These are phyloP conservation scores for Clupea harengus DNA, from an alignment of 2,113 vertebrate species.

Conservation along the genomic window DNA sequence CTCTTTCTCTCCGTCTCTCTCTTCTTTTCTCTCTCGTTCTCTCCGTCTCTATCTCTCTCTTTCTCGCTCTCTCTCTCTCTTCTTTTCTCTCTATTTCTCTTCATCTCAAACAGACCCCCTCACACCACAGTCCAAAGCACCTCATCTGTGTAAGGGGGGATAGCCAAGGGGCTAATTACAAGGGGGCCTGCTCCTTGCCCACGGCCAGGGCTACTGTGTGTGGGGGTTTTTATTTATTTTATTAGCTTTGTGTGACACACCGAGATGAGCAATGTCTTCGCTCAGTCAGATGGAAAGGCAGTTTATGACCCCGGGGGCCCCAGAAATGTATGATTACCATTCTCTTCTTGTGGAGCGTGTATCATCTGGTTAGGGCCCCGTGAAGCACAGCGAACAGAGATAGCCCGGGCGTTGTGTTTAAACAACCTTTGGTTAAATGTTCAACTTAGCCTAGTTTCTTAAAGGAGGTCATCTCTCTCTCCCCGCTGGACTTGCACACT, in stretches of 20 bases:
- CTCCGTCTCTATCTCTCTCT: not conserved
- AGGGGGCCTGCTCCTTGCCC: not conserved
- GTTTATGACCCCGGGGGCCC: not conserved
- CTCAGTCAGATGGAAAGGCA: not conserved
- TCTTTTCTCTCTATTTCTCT: not conserved
- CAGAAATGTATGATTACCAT: not conserved
- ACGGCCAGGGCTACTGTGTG: not conserved
- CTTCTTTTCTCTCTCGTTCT: too few relatives aligned
- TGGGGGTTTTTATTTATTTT: not conserved
- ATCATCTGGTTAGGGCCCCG: not conserved
- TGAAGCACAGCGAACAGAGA: not conserved
- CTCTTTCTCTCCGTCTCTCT: not conserved
- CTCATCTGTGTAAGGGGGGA: not conserved
- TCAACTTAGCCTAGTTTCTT: constrained; percentile 13
- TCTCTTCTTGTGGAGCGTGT: not conserved
- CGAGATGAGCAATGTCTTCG: constrained; percentile 8
- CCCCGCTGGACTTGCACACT: not conserved
- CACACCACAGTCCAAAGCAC: constrained; percentile 1
- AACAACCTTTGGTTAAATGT: constrained; percentile 1
- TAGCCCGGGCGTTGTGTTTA: not conserved
- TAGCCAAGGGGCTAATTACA: not conserved
- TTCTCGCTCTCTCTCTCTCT: not conserved
- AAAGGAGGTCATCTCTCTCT: not conserved
- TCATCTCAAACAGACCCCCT: not conserved
- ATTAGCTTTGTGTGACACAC: not conserved